Conservation (phyloP, 2,797 vertebrate species). For the Epinephelus malabaricus region DNA sequence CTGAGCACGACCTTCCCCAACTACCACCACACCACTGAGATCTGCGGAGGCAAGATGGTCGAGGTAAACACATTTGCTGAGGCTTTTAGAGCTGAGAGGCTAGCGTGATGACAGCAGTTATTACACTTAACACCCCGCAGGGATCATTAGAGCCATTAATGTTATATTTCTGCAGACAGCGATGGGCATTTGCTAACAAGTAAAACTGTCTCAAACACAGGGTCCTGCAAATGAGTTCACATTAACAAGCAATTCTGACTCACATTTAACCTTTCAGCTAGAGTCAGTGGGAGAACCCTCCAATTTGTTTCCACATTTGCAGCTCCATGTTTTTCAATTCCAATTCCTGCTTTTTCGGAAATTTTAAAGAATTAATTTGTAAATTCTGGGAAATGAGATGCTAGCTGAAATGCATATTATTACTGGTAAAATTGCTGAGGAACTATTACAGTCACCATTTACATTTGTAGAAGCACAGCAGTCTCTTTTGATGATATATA, state of each 20-base stretch:
- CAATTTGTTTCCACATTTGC: not conserved
- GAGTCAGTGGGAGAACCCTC: not conserved
- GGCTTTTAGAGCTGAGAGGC: conserved; percentile 16
- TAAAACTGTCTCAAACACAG: conserved; percentile 4
- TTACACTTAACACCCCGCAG: conserved; percentile 37
- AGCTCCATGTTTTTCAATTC: too few relatives aligned
- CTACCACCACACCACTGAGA: conserved; percentile 91
- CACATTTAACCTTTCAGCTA: conserved; percentile 6
- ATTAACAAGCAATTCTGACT: not conserved
- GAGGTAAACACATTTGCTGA: conserved; percentile 84
- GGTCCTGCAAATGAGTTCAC: conserved; percentile 3
- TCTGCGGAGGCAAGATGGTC: conserved; percentile 90
- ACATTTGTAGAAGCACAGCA: not conserved
- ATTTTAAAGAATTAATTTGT: not conserved
- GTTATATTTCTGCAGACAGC: conserved; percentile 19
- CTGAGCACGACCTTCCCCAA: conserved; percentile 90
- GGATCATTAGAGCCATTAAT: conserved; percentile 49
- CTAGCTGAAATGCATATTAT: not conserved
- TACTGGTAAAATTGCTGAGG: not conserved
- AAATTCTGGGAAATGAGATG: not conserved
- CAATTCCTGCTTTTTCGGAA: not conserved
- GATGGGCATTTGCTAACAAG: conserved; percentile 26
- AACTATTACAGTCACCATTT: not conserved
- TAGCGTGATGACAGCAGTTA: conserved; percentile 35
- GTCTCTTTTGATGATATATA: not conserved